Base-by-base conservation (phyloP, 2,797 vertebrate species). In the Gila robusta region DNA sequence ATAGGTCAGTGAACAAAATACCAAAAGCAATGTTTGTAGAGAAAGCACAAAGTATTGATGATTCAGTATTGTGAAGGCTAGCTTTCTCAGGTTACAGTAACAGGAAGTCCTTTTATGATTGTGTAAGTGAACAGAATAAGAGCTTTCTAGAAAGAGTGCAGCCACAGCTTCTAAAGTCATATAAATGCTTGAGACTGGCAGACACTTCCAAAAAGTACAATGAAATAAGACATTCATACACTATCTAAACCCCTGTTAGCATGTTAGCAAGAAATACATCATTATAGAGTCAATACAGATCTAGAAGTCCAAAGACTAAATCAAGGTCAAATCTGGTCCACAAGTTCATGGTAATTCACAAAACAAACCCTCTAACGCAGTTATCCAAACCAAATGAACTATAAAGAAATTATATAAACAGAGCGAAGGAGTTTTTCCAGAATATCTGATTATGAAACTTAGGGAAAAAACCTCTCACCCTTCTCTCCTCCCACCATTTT, bases 381-480 rank as follows among this genome's bases (percentile, higher is more conserved):
- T 72, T 59, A 72, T 62, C 70, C 35, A 74, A 74, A 64, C 39
- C 54, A 64, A 74, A 64, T 49, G 64, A 74, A 74, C 56, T 49
- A 47, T 47, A 72, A 74, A 62, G 6, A 23, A 64, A 83, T 83
- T 11, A 64, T 49, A 44, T 35, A 83, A 83, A 35, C 70, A 66
- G 59, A 74, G 56, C 28, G 59, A 21, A 62, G 37, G 19, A 23
- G 17, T 73, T 62, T 84, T 41, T 56, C 47, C 62, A 56, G 73
- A 32, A 78, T 66, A 35, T 77, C 64, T 84, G 35, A 78, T 84
- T 78, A 77, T 77, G 73, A 84, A 84, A 69, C 47, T 37, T n/a
- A 32, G 28, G 73, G 82, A 66, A 84, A 78, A 54, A 70, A 62
- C 77, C 83, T 87, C 26, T 87, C 89, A 72, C 74, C 28, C 49